phyloP scores from a whole-genome alignment of 2,888 invertebrate species.

The Terebella lapidaria region DNA sequence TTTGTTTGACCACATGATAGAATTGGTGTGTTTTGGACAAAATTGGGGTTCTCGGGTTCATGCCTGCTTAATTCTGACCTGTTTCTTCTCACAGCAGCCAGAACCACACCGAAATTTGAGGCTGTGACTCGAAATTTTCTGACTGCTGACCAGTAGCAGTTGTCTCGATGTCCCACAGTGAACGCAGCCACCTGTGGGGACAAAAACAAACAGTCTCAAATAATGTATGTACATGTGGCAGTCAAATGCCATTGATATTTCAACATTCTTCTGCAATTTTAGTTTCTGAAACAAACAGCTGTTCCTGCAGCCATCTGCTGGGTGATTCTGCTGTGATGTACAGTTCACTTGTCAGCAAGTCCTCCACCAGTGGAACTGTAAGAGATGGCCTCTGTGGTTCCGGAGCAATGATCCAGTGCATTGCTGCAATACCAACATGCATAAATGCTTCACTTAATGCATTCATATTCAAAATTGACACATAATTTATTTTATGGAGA shows the following conservation, averaged over 20 bases:
- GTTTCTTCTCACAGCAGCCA: not conserved
- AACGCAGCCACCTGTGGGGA: not conserved
- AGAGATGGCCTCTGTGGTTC: not conserved
- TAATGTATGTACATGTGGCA: not conserved
- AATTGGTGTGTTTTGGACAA: too few relatives aligned
- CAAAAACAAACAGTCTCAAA: not conserved
- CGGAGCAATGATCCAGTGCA: not conserved
- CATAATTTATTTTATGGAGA: too few relatives aligned
- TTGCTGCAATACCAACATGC: not conserved
- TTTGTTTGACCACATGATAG: too few relatives aligned
- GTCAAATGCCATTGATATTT: not conserved
- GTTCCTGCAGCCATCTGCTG: not conserved
- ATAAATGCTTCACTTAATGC: too few relatives aligned
- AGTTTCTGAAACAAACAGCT: not conserved
- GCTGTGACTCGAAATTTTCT: not conserved
- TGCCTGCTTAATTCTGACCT: not conserved
- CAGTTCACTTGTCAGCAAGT: not conserved
- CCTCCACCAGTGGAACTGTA: not conserved
- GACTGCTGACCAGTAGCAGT: not conserved
- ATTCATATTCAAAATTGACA: too few relatives aligned
- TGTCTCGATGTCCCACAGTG: not conserved
- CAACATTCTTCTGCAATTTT: not conserved
- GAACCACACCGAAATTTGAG: not conserved
- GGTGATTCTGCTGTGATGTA: not conserved
- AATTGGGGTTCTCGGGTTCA: too few relatives aligned